Evolutionary conservation across 2,113 vertebrate genomes (phyloP).

Genomic region (Echinops telfairi): DNA sequence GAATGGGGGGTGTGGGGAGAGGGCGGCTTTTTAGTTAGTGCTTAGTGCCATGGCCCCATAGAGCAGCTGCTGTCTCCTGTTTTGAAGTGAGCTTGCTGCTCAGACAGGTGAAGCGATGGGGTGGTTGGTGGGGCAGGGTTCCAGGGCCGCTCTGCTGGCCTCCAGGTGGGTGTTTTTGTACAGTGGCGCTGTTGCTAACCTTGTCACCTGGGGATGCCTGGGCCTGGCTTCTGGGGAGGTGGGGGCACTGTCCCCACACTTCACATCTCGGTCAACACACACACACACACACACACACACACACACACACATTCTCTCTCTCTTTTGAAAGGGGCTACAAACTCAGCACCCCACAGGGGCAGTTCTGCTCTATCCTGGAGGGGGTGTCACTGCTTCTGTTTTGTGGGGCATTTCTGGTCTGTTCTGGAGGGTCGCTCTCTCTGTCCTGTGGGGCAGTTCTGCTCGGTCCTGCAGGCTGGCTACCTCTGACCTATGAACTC

Average conservation of each 20-base stretch:
- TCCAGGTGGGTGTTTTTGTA: not conserved
- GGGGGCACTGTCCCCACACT: too few species aligned
- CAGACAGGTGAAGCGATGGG: fast-evolving
- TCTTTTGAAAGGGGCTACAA: too few species aligned
- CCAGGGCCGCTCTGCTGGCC: not conserved
- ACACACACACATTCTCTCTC: too few species aligned
- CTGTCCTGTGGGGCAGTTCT: not conserved
- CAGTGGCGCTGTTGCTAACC: fast-evolving
- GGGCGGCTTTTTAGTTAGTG: not conserved
- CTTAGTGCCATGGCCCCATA: not conserved
- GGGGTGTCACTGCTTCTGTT: not conserved
- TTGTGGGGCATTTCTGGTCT: not conserved
- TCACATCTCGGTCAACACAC: too few species aligned
- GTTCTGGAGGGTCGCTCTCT: not conserved
- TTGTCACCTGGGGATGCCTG: not conserved
- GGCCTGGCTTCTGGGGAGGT: not conserved
- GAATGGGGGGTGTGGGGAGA: too few species aligned
- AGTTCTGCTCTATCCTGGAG: not conserved
- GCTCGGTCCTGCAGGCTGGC: not conserved
- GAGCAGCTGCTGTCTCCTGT: not conserved
- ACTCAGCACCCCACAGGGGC: too few species aligned
- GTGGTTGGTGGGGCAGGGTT: not conserved
- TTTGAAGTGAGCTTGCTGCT: not conserved
- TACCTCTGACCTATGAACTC: too few species aligned
- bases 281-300: too few species aligned